Evolutionary conservation across 2,113 vertebrate genomes (phyloP).

Genomic region (Artemisiospiza belli): DNA sequence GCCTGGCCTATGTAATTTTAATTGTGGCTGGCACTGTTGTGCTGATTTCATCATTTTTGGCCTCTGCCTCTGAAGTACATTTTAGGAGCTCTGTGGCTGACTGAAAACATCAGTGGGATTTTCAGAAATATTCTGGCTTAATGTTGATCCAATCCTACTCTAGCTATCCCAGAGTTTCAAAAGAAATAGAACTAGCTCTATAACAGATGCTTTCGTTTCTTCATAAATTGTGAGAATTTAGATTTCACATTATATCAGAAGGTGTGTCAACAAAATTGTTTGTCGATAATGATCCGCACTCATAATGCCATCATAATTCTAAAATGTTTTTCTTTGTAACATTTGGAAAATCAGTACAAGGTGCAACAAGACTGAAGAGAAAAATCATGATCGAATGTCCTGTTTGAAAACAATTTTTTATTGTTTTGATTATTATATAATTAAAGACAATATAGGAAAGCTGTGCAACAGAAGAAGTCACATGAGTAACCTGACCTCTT

Average conservation of each 20-base stretch:
- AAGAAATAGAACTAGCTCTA: background rate
- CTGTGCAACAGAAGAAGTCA: background rate
- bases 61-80: background rate
- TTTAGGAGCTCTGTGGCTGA: background rate
- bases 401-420: background rate
- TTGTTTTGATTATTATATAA: background rate
- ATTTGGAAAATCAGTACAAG: background rate
- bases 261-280: background rate
- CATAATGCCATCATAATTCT: background rate
- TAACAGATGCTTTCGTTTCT: background rate
- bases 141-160: background rate
- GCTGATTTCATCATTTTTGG: background rate
- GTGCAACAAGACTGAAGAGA: background rate
- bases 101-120: background rate
- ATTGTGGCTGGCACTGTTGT: background rate
- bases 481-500: background rate
- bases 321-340: background rate
- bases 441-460: background rate
- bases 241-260: background rate
- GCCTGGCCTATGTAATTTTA: background rate
- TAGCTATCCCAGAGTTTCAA: background rate
- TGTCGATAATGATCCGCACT: background rate
- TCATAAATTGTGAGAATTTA: background rate
- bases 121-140: background rate
- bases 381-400: background rate